Evolutionary conservation across 2,888 invertebrate genomes (phyloP).

Genomic region (Unio pictorum): DNA sequence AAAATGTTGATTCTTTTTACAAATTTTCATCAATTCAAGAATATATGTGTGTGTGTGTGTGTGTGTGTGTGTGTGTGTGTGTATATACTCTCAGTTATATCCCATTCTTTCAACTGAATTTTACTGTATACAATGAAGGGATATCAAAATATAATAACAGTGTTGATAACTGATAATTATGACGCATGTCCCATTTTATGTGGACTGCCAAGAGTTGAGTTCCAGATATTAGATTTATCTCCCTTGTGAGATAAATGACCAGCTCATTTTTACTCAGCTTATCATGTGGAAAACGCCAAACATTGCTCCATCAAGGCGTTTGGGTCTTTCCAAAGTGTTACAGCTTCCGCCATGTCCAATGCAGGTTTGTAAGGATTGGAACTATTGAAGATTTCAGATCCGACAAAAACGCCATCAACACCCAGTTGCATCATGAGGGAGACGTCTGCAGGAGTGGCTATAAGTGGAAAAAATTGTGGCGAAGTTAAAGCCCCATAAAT

Average conservation of each 20-base stretch:
- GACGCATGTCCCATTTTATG: no score
- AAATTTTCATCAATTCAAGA: no score
- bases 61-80: no score
- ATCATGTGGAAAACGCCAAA: slow-evolving; percentile 45
- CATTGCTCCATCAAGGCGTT: slow-evolving; percentile 66
- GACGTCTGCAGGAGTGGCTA: slow-evolving; percentile 68
- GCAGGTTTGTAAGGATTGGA: slow-evolving; percentile 59
- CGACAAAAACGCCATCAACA: slow-evolving; percentile 69
- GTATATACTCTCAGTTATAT: no score
- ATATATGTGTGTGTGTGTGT: no score
- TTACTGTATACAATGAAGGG: no score
- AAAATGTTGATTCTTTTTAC: no score
- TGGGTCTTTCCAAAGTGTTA: slow-evolving; percentile 66
- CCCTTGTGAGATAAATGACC: slow-evolving; percentile 15
- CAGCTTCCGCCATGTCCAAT: slow-evolving; percentile 66
- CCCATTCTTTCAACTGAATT: no score
- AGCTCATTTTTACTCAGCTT: slow-evolving; percentile 9
- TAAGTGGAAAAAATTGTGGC: slow-evolving; percentile 4
- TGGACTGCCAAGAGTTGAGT: slow-evolving; percentile 44
- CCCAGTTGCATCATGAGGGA: slow-evolving; percentile 69
- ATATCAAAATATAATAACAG: no score
- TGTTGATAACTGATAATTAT: no score
- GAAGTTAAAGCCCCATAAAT: no score
- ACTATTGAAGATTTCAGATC: slow-evolving; percentile 68
- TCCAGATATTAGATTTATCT: slow-evolving; percentile 45